Evolutionary conservation across 1,140 invertebrate genomes (phyloP).

Genomic region (honey bee (Apis mellifera)): Amel_HAv3.1 CM009933.2:2012501-2013000

Average conservation of each 20-base stretch:
- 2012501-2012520: conserved; percentile 7
- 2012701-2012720: conserved; percentile 26
- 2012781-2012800: conserved; percentile 27
- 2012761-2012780: conserved; percentile 8
- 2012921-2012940: conserved; percentile 44
- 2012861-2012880: conserved; percentile 32
- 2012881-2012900: conserved; percentile 63
- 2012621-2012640: conserved; percentile 3
- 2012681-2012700: conserved; percentile 31
- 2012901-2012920: conserved; percentile 51
- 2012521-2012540: conserved; percentile 30
- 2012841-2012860: not conserved
- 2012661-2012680: conserved; percentile 57
- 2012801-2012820: no score
- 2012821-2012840: no score
- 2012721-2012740: conserved; percentile 34
- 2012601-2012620: not conserved
- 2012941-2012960: conserved; percentile 5
- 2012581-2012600: conserved; percentile 39
- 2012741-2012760: conserved; percentile 7
- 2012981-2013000: not conserved
- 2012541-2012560: conserved; percentile 50
- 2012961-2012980: conserved; percentile 26
- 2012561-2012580: conserved; percentile 26
- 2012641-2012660: conserved; percentile 53